Evolutionary conservation across 2,113 vertebrate genomes (phyloP), one percentile per base, ranked within the genome.

Genomic region (Nestor notabilis): DNA sequence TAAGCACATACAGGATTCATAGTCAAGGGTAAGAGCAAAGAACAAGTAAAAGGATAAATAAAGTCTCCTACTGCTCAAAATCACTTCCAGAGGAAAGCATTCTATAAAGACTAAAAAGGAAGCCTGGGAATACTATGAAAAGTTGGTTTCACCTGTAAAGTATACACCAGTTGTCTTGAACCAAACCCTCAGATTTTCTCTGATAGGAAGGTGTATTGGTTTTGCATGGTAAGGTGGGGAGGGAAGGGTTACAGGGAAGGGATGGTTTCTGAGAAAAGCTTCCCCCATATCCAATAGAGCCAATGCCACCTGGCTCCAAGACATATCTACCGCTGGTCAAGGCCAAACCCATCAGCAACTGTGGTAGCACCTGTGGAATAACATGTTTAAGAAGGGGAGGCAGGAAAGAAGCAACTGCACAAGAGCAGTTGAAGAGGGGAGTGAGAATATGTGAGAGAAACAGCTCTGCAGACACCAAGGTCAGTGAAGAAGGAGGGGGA

Each of bases 241-340:
- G 18, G 5, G 15, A 53, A 37, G 27, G 49, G 47, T 18, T 71
- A 41, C 27, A 23, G 21, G 13, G 13, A 10, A 31, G 31, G 10
- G 18, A 27, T 33, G 28, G 20, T 8, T 28, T 41, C 69, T 41
- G 14, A 17, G 35, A 71, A 16, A 71, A 71, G 18, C 47, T 39
- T 37, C 69, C 49, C 35, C 49, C 35, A 2, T 41, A 10, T 31
- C 69, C 11, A 5, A 23, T 8, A 41, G 49, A 53, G 15, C 28
- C 28, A 72, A 24, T 52, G 20, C 28, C 70, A 72, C 28, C 37
- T 12, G 21, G 20, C 49, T 53, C 28, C 8, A 41, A 23, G 37
- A 53, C 4, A 44, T 60, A 79, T 7, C 53, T 39, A 39, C 13
- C 0, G 0, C 8, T 47, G 35, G 47, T n/a, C 47, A 55, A 47